Base-by-base conservation (phyloP, 2,113 vertebrate species). In the Neolamprologus cancellatus region DNA sequence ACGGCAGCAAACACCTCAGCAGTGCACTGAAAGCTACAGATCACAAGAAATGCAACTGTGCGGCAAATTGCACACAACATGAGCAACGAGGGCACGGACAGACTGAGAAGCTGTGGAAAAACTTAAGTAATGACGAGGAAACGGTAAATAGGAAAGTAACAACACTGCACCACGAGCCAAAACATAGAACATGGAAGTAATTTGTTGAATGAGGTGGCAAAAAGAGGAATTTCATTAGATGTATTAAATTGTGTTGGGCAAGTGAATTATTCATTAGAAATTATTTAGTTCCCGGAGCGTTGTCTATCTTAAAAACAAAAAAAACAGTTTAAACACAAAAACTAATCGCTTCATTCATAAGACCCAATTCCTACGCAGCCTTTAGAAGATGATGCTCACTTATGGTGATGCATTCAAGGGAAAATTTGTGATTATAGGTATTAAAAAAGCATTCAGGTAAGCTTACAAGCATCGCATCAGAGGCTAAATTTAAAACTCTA, bases 371-470 rank as follows among this genome's bases (percentile, higher is more conserved):
- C 34, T 52, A 76, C 25, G 44, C 39, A 87, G 86, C 89, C 83
- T 91, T 89, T 88, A 89, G 34, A 69, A 2, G 83, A 84, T 69
- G 46, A 79, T 64, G 15, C 39, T 81, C 79, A 71, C 71, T 48
- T 25, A 50, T 34, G 36, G 78, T 39, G 66, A 83, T 15, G 76
- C 41, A 14, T 28, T 53, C n/a, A 8, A 50, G 74, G 48, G 71
- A 71, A 64, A 84, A 91, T 41, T 14, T 64, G 82, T 59, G 84
- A 84, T 93, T 84, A 81, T 17, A 76, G 81, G 69, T 30, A 48
- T 76, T 76, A 76, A 76, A 76, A 76, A 76, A 17, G 25, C 69
- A 48, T 76, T 76, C 69, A 76, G 69, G 89, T 84, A 55, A 44
- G 34, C 82, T 85, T 36, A 79, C 53, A 36, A 46, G 78, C 64